Evolutionary conservation across 2,113 vertebrate species (phyloP).

Genomic region (Hiodon alosoides): DNA sequence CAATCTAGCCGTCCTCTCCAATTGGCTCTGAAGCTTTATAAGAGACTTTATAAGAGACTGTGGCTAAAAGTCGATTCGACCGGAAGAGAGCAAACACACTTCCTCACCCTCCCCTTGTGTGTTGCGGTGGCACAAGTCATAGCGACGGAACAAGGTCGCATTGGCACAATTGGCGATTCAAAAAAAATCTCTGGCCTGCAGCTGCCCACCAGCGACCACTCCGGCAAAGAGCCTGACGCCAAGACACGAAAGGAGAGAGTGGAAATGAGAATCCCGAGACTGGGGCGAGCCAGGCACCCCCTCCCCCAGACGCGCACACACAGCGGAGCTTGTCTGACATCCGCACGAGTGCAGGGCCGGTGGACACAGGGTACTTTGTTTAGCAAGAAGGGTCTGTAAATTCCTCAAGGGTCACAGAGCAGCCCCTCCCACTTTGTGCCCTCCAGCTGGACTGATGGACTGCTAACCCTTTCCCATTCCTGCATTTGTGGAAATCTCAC

Average conservation of each 20-base stretch:
- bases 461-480: too few relatives aligned
- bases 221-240: too few relatives aligned
- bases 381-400: neutral
- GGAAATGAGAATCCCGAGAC: slow-evolving; percentile 44
- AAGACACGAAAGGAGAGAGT: slow-evolving; percentile 27
- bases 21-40: too few relatives aligned
- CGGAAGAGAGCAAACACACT: too few relatives aligned
- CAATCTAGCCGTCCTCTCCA: too few relatives aligned
- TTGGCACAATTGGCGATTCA: neutral
- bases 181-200: too few relatives aligned
- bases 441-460: neutral
- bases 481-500: too few relatives aligned
- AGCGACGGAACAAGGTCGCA: neutral
- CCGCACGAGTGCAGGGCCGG: slow-evolving; percentile 27
- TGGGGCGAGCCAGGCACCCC: slow-evolving; percentile 13
- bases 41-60: too few relatives aligned
- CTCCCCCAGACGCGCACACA: neutral
- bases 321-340: neutral
- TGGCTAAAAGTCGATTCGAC: too few relatives aligned
- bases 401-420: slow-evolving; percentile 18
- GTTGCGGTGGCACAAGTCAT: too few relatives aligned
- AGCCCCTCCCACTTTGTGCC: slow-evolving; percentile 5
- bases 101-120: too few relatives aligned
- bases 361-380: slow-evolving; percentile 36
- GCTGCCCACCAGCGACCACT: too few relatives aligned